phyloP scores from a whole-genome alignment of 2,113 vertebrate species.

The Passer montanus region DNA sequence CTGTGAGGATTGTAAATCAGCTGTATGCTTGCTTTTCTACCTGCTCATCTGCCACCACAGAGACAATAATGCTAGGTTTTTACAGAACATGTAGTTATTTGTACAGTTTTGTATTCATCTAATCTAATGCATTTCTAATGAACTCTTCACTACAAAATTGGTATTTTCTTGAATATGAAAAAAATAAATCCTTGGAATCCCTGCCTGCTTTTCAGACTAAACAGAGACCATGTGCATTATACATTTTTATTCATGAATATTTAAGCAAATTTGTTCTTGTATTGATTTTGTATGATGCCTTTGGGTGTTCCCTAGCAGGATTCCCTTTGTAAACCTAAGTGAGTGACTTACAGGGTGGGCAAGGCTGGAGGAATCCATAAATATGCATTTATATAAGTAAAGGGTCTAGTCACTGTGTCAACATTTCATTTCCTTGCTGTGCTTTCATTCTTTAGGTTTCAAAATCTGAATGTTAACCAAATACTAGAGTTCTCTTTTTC shows the following conservation, averaged over 20 bases:
- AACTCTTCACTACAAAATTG: neutral
- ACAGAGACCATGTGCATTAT: neutral
- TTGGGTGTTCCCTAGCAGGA: constrained; percentile 3
- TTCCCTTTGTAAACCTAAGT: neutral
- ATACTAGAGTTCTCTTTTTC: neutral
- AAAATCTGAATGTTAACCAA: constrained; percentile 9
- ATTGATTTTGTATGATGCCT: constrained; percentile 35
- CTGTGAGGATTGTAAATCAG: neutral
- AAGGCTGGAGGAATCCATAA: constrained; percentile 13
- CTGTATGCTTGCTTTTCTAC: neutral
- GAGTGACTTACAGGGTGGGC: neutral
- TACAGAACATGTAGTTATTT: neutral
- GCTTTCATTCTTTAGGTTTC: neutral
- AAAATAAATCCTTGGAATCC: constrained; percentile 11
- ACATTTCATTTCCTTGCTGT: neutral
- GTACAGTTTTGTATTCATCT: neutral
- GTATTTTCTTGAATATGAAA: constrained; percentile 26
- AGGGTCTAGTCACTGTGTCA: neutral
- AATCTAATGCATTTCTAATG: constrained; percentile 30
- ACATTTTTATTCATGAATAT: constrained; percentile 42
- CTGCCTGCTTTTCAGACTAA: constrained; percentile 30
- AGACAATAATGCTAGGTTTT: neutral
- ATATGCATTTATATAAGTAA: constrained; percentile 11
- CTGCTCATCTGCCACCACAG: neutral
- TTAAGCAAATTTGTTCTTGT: constrained; percentile 8